Conservation (phyloP, 2,888 invertebrate genomes). For the Apeira syringaria region DNA sequence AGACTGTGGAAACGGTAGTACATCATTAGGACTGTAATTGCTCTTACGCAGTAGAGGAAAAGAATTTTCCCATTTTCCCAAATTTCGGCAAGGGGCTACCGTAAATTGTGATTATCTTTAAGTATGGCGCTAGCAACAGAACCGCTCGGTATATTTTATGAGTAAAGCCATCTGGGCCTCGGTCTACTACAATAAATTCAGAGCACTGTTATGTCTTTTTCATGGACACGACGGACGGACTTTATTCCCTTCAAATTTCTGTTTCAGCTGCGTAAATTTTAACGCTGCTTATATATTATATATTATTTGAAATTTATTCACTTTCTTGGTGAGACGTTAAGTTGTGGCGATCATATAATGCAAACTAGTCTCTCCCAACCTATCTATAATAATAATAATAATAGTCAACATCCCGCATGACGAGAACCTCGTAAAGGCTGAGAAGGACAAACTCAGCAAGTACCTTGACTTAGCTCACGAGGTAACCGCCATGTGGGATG, state of each 20-base stretch:
- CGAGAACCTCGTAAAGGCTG: too few relatives aligned
- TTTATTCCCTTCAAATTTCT: constrained; percentile 68
- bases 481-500: too few relatives aligned
- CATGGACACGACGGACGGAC: constrained; percentile 71
- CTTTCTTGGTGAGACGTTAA: neutral
- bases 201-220: constrained; percentile 78
- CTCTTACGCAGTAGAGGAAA: constrained; percentile 62
- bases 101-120: constrained; percentile 83
- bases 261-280: constrained; percentile 44
- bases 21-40: constrained; percentile 71
- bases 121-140: constrained; percentile 70
- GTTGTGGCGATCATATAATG: too few relatives aligned
- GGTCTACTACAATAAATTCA: constrained; percentile 77
- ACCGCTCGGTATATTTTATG: constrained; percentile 80
- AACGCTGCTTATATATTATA: neutral
- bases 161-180: constrained; percentile 79
- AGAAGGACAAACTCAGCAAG: too few relatives aligned
- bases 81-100: constrained; percentile 63
- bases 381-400: too few relatives aligned
- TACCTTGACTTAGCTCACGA: too few relatives aligned
- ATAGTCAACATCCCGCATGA: too few relatives aligned
- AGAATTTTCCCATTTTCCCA: constrained; percentile 60
- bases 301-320: neutral
- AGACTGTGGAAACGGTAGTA: constrained; percentile 40
- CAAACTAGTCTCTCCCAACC: too few relatives aligned